These are phyloP conservation scores for Neomicropteryx cornuta DNA, from an alignment of 1,140 invertebrate genomes.

Conservation along the genomic window DNA sequence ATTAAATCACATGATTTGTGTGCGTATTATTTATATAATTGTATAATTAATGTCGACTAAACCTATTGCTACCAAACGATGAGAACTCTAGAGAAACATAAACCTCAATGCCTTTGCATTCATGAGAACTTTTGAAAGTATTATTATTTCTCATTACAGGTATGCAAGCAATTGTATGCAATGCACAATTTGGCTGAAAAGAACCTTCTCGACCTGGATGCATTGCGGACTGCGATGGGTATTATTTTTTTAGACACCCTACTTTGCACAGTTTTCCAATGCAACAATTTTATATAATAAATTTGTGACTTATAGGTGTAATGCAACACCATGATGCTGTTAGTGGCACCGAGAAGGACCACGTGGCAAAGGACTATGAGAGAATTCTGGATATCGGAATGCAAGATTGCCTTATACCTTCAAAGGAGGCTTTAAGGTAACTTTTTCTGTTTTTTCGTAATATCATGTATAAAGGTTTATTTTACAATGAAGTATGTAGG, in stretches of 20 bases:
- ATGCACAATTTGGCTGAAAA: slow-evolving; percentile 19
- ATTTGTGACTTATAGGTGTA: slow-evolving; percentile 54
- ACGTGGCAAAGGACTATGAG: slow-evolving; percentile 80
- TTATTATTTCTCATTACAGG: slow-evolving; percentile 17
- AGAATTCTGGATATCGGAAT: slow-evolving; percentile 20
- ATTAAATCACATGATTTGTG: no score
- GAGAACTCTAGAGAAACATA: no score
- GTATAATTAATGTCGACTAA: no score
- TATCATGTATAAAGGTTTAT: no score
- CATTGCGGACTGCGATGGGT: slow-evolving; percentile 28
- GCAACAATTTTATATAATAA: not conserved
- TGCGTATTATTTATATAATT: no score
- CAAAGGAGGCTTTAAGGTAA: slow-evolving; percentile 25
- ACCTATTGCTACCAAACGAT: no score
- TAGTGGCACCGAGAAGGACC: slow-evolving; percentile 86
- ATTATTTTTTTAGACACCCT: no score
- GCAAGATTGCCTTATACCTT: slow-evolving; percentile 18
- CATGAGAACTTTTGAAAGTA: no score
- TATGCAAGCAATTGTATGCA: slow-evolving; percentile 26
- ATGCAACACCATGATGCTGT: slow-evolving; percentile 89
- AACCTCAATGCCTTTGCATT: no score
- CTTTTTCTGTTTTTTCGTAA: slow-evolving; percentile 12
- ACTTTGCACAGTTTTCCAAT: no score
- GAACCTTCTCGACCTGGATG: slow-evolving; percentile 22
- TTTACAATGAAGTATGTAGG: no score